Evolutionary conservation across 2,113 vertebrate genomes (phyloP), one percentile per base, ranked within the genome.

Genomic region (Amphilophus citrinellus): DNA sequence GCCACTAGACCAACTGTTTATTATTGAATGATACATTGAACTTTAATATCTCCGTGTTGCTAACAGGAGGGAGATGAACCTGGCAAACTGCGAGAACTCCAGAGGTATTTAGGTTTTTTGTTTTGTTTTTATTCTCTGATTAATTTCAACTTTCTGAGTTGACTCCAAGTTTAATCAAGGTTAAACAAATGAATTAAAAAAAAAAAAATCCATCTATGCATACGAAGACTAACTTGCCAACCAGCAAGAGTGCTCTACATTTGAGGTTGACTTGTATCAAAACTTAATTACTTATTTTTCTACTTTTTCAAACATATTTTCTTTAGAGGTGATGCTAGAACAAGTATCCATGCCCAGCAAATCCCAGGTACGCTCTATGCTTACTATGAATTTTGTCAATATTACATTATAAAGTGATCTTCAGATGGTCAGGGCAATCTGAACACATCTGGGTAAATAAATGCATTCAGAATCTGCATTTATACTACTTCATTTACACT

Each of bases 361-460:
- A n/a, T 62, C 62, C 3, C 47, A 89, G 91, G 93, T 93, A 87
- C 5, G 37, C 13, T 58, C 14, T 59, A 2, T 65, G 27, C n/a
- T 47, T 10, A 1, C 11, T 30, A 7, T 66, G 27, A 24, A 10
- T 30, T 59, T 22, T 57, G 15, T 77, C 18, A 18, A 15, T 30
- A 59, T 59, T 65, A 65, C 14, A 24, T 27, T 71, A 53, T 42
- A n/a, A 73, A 39, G 30, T 75, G 60, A 2, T 27, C 4, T 75
- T 32, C 17, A 62, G 59, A 32, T 53, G 60, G 27, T 53, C 27
- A 50, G 30, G 24, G 37, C 60, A 77, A 15, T 30, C 24, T 71
- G 7, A 61, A 61, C 44, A 30, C 37, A 27, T 68, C 14, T 27
- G 9, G 42, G 37, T 50, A 68, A 71, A 50, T 61, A 14, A 13